Evolutionary conservation across 2,113 vertebrate genomes (phyloP), one percentile per base, ranked within the genome.

Genomic region (Crypturellus undulatus): DNA sequence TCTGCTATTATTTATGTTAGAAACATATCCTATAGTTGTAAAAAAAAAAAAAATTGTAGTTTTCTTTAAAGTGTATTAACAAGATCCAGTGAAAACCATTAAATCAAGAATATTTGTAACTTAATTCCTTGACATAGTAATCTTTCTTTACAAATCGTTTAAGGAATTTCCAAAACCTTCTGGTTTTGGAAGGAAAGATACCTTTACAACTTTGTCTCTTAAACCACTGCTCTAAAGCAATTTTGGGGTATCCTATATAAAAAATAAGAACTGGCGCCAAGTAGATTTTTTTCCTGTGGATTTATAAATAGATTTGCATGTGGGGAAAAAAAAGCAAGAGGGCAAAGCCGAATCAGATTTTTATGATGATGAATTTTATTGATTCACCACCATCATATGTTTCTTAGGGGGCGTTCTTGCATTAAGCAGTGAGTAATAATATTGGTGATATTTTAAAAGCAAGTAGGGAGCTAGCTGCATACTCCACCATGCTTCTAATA

Each of bases 291-390:
- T 63, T 42, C 34, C 26, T 70, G 0, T n/a, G 38, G 10, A 1
- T 56, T 28, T n/a, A 15, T 12, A n/a, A 68, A 60, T 5, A 78
- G 26, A 28, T 71, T 2, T 26, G 0, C 1, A 0, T 90, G 79
- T 52, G 11, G 79, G 63, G 79, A 16, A 72, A 80, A 72, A 80
- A 56, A 56, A 14, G 26, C 7, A 67, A 20, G 2, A n/a, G 79
- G 71, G n/a, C 84, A 87, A 80, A 81, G 51, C 59, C 56, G 91
- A 96, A 68, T 32, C 40, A 36, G 54, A 45, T 30, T 92, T 90
- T 65, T 84, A 4, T 24, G 22, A 79, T 69, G 22, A 82, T 69
- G 54, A 59, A 8, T 64, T 86, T 75, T 49, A 73, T 87, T 75
- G 64, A 84, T 78, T 81, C 51, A 14, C 42, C 59, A 40, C 64